Percentiles rank a stretch among this genome's conserved stretches.
Conservation (phyloP, 2,113 vertebrate genomes). For the Pelmatolapia mariae region DNA sequence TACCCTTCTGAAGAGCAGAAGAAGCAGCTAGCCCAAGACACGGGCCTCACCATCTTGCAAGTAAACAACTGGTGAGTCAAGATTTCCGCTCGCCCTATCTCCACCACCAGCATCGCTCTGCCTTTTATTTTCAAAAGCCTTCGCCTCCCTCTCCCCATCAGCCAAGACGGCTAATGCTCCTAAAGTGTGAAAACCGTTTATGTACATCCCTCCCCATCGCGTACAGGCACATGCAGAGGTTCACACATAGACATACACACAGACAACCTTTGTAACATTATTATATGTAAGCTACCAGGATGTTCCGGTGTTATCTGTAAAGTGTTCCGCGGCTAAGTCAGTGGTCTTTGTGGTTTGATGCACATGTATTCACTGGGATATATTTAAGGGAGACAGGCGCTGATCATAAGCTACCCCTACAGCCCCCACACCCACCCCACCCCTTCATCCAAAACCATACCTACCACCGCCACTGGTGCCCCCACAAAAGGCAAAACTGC, state of each 20-base stretch:
- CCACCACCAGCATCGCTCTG: conserved; percentile 63
- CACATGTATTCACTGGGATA: conserved; percentile 77
- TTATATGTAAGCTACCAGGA: conserved; percentile 54
- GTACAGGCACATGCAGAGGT: neutral
- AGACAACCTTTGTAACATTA: conserved; percentile 50
- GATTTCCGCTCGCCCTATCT: conserved; percentile 69
- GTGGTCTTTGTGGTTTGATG: conserved; percentile 68
- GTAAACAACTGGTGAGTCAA: conserved; percentile 99
- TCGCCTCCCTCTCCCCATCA: conserved; percentile 48
- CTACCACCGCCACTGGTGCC: conserved; percentile 42
- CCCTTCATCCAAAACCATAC: conserved; percentile 57
- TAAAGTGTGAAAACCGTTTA: conserved; percentile 71
- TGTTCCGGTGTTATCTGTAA: conserved; percentile 65
- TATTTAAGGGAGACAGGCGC: conserved; percentile 64
- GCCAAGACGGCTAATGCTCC: conserved; percentile 50
- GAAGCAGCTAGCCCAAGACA: conserved; percentile 99
- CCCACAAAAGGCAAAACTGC: conserved; percentile 53
- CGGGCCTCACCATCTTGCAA: conserved; percentile 99
- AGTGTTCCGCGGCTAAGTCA: conserved; percentile 60
- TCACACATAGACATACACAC: conserved; percentile 7
- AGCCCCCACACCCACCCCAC: conserved; percentile 36
- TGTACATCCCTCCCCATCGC: conserved; percentile 42
- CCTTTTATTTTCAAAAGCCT: conserved; percentile 64
- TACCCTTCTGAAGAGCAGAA: conserved; percentile 99
- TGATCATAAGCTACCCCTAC: conserved; percentile 55